Conservation (phyloP, 2,888 invertebrate species). For the Palloptera scutellata region DNA sequence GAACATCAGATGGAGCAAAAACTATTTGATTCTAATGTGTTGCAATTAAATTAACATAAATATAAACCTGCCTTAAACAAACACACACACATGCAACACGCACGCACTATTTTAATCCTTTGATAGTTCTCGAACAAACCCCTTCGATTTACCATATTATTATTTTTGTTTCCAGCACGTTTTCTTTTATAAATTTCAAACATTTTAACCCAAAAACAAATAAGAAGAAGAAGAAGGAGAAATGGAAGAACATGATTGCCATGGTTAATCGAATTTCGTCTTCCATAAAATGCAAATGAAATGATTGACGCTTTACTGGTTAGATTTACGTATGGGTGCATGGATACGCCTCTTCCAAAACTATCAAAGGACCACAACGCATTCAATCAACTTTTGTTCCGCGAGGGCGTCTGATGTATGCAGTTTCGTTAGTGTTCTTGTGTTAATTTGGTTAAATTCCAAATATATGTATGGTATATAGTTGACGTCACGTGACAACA, state of each 20-base stretch:
- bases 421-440: background rate
- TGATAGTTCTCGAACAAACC: slow-evolving; percentile 12
- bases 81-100: background rate
- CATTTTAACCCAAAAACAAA: slow-evolving; percentile 17
- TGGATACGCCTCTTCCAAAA: slow-evolving; percentile 8
- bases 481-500: slow-evolving; percentile 30
- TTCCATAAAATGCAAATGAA: slow-evolving; percentile 44
- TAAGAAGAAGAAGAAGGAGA: background rate
- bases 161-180: slow-evolving; percentile 17
- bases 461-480: background rate
- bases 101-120: slow-evolving; percentile 28
- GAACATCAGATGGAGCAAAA: slow-evolving; percentile 7
- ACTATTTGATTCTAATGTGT: slow-evolving; percentile 40
- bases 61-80: background rate
- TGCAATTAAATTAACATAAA: slow-evolving; percentile 45
- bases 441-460: background rate
- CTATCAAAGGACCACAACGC: background rate
- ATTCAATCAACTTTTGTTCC: background rate
- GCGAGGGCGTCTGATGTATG: no score
- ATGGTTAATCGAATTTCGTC: slow-evolving; percentile 35
- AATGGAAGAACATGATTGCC: slow-evolving; percentile 16
- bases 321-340: slow-evolving; percentile 45
- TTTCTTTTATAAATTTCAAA: slow-evolving; percentile 6
- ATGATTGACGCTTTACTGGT: slow-evolving; percentile 49
- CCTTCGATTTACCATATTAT: background rate